Evolutionary conservation across 2,113 vertebrate species (phyloP).

Genomic region (Mobula hypostoma): DNA sequence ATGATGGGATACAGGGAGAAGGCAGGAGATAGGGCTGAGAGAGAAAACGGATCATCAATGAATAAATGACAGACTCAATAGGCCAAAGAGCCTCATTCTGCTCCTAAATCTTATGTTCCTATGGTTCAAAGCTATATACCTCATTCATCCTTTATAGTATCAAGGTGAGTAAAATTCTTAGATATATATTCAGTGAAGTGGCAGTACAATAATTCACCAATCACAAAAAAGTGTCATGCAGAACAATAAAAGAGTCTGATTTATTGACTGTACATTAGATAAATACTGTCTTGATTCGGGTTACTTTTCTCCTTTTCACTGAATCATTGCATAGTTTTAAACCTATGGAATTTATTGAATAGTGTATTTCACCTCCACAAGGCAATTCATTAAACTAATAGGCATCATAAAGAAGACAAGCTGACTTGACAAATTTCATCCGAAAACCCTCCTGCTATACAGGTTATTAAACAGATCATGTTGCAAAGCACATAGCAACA

Average conservation of each 20-base stretch:
- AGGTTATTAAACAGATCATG: constrained; percentile 56
- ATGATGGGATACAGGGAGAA: no score
- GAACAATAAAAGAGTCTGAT: not conserved
- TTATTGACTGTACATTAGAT: not conserved
- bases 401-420: constrained; percentile 46
- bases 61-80: no score
- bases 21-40: no score
- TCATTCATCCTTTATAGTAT: no score
- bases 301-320: not conserved
- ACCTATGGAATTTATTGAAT: constrained; percentile 37
- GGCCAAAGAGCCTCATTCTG: no score
- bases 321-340: constrained; percentile 39
- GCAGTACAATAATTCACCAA: not conserved
- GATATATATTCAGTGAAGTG: not conserved
- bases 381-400: constrained; percentile 43
- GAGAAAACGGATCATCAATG: no score
- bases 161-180: not conserved
- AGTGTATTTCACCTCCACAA: constrained; percentile 36
- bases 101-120: no score
- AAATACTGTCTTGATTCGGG: no score
- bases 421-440: constrained; percentile 45
- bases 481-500: constrained; percentile 51
- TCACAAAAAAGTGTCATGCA: no score
- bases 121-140: no score
- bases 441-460: constrained; percentile 51